A percentile compares a stretch with the other conserved stretches of the same genome.
These are phyloP conservation scores for Cantharis rustica DNA, from an alignment of 2,888 invertebrate genomes.

Conservation along the genomic window DNA sequence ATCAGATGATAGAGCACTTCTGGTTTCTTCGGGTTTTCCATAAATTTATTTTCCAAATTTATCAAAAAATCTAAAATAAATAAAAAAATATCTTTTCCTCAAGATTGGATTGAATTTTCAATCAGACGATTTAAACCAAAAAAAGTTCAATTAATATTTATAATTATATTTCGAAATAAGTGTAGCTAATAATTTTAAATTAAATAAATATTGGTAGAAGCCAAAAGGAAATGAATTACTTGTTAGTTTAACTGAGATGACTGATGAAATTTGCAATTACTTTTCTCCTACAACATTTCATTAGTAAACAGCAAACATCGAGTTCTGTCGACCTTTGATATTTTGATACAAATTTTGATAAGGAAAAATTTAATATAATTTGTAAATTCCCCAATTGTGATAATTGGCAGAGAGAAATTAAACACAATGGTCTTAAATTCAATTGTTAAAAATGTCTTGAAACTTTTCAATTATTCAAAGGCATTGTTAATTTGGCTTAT, in stretches of 20 bases:
- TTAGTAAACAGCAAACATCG: background rate
- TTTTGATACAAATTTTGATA: background rate
- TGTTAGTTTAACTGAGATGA: background rate
- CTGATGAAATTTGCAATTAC: background rate
- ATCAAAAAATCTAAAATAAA: background rate
- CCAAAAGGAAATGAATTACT: background rate
- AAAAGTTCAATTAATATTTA: background rate
- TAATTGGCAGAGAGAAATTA: background rate
- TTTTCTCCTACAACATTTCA: background rate
- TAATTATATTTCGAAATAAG: background rate
- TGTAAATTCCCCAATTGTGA: background rate
- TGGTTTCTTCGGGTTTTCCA: background rate
- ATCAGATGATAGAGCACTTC: background rate
- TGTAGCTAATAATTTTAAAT: background rate
- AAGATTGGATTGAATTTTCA: background rate
- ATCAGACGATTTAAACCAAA: background rate
- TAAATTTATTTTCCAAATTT: background rate
- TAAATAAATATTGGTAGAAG: background rate
- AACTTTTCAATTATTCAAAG: background rate
- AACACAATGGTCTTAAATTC: background rate
- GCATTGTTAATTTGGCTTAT: background rate
- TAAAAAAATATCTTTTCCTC: background rate
- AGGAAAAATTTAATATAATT: background rate
- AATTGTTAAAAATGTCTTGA: background rate
- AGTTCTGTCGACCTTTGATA: background rate